Evolutionary conservation across 1,140 invertebrate genomes (phyloP), one percentile per base, ranked within the genome.

Genomic region (Ips nitidus): DNA sequence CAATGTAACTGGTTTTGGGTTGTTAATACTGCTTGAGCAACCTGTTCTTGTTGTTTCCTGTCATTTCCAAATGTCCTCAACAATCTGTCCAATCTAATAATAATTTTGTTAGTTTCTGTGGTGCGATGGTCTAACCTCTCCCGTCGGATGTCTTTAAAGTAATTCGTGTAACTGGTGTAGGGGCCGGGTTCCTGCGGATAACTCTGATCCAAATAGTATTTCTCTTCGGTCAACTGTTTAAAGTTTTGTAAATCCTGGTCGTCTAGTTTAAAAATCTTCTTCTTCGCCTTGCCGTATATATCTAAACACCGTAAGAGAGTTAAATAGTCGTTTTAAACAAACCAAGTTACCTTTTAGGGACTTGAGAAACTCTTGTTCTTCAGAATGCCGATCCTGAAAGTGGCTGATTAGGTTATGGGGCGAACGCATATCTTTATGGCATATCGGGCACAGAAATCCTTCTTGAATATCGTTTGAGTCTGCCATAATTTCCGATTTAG

Each of bases 381-480:
- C 94, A 72, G 92, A 88, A 78, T 97, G 95, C 68, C 88, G 84
- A 70, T 90, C 90, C 80, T 96, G 92, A 82, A 97, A 97, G 81
- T 97, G 95, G 71, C 86, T 86, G 45, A 93, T 91, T 67, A 98
- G 83, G 77, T 92, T 88, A 61, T 86, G 85, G 4, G 93, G 88
- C 36, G 92, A 91, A 76, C 92, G 91, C 22, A 95, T 86, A 81
- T 97, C 94, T 53, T 89, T 89, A 82, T 94, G 91, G 79, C 95
- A 98, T 77, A 95, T 93, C 1, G 95, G 94, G 81, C 95, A 98
- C 2, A 98, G 83, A 79, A 97, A 96, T 4, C 95, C 95, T 81
- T 98, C 95, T 69, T 71, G 72, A 50, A 77, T 75, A 60, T 66
- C 69, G 38, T 47, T 59, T 4, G 5, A 7, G 3, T 70, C 68